Conservation (phyloP, 2,888 invertebrate genomes). For the Willowsia nigromaculata region DNA sequence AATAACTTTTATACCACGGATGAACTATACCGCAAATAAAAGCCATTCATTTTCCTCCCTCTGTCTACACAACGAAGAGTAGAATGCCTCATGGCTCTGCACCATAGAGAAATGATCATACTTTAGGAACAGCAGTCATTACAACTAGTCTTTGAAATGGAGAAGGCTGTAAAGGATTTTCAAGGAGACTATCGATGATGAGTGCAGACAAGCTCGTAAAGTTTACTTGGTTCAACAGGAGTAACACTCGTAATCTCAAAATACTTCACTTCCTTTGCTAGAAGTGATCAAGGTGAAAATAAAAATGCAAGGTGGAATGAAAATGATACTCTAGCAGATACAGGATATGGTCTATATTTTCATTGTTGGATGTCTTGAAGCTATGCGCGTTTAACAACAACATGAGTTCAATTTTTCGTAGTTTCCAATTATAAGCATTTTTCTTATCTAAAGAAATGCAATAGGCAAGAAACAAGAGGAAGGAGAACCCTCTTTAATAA, state of each 20-base stretch:
- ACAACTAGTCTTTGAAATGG: background rate
- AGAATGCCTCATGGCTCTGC: constrained; percentile 5
- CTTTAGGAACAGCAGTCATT: constrained; percentile 38
- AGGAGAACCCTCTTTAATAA: no score
- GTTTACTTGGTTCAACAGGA: background rate
- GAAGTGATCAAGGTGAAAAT: background rate
- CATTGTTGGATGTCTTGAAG: no score
- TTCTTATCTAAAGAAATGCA: no score
- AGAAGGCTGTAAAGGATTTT: constrained; percentile 39
- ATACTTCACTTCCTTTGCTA: no score
- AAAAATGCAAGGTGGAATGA: background rate
- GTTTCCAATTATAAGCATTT: no score
- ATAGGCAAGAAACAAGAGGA: no score
- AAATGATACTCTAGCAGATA: no score
- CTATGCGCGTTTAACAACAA: no score
- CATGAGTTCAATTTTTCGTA: no score
- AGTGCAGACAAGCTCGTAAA: constrained; percentile 12
- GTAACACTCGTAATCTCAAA: no score
- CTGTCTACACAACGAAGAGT: background rate
- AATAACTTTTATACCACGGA: constrained; percentile 43
- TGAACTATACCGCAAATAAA: constrained; percentile 39
- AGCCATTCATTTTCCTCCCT: background rate
- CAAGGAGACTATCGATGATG: constrained; percentile 4
- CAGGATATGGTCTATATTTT: no score
- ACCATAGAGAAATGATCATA: constrained; percentile 44